A percentile compares a stretch with the other conserved stretches of the same genome.
Conservation (phyloP, 2,797 vertebrate species). For the Centroberyx gerrardi region DNA sequence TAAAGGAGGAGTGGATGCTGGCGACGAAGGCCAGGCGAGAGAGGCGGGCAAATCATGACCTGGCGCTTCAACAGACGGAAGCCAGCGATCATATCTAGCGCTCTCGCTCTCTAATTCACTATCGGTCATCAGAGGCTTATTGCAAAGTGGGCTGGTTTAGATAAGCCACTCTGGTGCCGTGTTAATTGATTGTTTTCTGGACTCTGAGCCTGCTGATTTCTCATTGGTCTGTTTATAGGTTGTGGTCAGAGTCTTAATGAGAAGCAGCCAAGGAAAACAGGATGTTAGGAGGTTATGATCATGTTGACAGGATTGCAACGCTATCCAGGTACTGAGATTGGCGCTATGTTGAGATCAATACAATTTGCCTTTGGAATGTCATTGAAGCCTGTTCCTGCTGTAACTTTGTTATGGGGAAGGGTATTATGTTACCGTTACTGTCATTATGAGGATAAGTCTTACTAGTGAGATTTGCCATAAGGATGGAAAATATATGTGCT, state of each 20-base stretch:
- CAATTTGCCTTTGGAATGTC: too few relatives aligned
- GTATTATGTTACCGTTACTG: too few relatives aligned
- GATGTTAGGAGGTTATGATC: background rate
- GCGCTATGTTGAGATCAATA: too few relatives aligned
- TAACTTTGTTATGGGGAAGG: too few relatives aligned
- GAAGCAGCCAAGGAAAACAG: background rate
- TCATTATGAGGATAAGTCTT: too few relatives aligned
- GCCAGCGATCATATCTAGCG: background rate
- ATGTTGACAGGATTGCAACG: background rate
- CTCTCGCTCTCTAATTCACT: background rate
- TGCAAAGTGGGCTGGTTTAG: background rate
- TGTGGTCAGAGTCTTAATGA: conserved; percentile 5
- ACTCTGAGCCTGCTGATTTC: conserved; percentile 12
- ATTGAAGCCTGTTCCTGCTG: too few relatives aligned
- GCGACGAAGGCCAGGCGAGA: background rate
- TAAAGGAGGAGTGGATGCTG: too few relatives aligned
- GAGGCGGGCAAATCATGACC: background rate
- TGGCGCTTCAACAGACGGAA: background rate
- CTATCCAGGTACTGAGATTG: too few relatives aligned
- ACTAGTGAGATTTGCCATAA: too few relatives aligned
- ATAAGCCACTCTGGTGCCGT: background rate
- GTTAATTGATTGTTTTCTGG: conserved; percentile 14
- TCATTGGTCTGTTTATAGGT: conserved; percentile 16
- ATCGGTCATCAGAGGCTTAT: conserved; percentile 22
- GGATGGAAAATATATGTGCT: too few relatives aligned